These are phyloP conservation scores for Dysmachus trigonus DNA, from an alignment of 2,888 invertebrate genomes.

Conservation along the genomic window DNA sequence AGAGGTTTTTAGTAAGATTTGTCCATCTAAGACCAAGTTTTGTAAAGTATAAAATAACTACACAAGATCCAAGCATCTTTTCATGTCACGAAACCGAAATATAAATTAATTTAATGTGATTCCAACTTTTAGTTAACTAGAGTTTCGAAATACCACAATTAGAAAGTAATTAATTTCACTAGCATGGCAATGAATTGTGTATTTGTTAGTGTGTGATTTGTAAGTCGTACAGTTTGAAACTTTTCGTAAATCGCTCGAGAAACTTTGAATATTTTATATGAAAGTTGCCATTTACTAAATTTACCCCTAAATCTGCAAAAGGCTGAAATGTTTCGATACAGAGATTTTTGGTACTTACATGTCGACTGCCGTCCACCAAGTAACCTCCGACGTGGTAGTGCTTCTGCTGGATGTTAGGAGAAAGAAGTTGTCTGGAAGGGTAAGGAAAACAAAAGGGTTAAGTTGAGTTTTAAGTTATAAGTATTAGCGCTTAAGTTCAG, in stretches of 20 bases:
- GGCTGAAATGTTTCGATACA: background rate
- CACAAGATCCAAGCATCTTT: background rate
- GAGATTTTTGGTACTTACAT: slow-evolving; percentile 57
- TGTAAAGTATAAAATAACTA: background rate
- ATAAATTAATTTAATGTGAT: background rate
- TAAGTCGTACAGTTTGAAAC: background rate
- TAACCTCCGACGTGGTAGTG: slow-evolving; percentile 88
- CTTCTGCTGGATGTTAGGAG: slow-evolving; percentile 91
- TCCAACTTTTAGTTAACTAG: background rate
- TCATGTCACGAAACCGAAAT: background rate
- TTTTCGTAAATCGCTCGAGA: background rate
- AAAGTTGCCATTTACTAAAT: background rate
- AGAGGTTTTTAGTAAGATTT: background rate
- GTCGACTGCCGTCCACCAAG: slow-evolving; percentile 66
- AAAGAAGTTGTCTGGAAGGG: slow-evolving; percentile 86
- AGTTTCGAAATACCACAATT: background rate
- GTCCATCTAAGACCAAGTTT: background rate
- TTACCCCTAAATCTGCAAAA: background rate
- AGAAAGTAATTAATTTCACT: background rate
- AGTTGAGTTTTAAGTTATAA: background rate
- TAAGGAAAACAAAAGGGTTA: slow-evolving; percentile 50
- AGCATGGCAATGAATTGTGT: background rate
- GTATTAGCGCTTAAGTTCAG: background rate
- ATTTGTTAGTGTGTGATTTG: background rate
- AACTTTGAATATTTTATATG: background rate